Conservation (phyloP, 2,113 vertebrate species). For the Bos taurus region DNA sequence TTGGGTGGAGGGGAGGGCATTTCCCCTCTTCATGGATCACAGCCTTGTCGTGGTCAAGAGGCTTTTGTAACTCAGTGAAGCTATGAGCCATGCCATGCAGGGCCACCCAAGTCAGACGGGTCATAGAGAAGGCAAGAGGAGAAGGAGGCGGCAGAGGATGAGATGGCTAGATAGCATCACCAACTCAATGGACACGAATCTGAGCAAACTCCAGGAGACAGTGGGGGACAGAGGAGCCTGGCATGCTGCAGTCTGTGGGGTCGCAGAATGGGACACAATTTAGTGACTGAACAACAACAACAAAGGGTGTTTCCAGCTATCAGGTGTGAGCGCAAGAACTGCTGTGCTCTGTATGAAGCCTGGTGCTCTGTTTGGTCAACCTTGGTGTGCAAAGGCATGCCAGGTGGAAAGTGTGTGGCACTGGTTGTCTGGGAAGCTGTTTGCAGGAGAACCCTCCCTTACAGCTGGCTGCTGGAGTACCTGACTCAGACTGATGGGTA, state of each 20-base stretch:
- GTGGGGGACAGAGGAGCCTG: not conserved
- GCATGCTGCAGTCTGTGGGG: not conserved
- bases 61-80: not conserved
- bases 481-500: not conserved
- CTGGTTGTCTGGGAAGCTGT: not conserved
- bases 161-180: not conserved
- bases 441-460: not conserved
- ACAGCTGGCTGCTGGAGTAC: not conserved
- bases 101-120: not conserved
- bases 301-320: not conserved
- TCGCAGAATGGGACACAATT: not conserved
- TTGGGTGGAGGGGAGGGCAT: not conserved
- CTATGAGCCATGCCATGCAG: not conserved
- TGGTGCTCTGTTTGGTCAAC: accelerated
- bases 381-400: no score
- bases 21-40: not conserved
- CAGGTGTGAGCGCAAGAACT: not conserved
- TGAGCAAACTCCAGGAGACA: not conserved
- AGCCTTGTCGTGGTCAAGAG: not conserved
- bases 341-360: not conserved
- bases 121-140: not conserved
- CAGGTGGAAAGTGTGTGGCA: not conserved
- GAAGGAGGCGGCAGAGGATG: not conserved
- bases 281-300: not conserved
- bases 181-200: not conserved